These are phyloP conservation scores for Scrobipalpa atriplicella DNA, from an alignment of 2,888 invertebrate genomes.

Conservation along the genomic window DNA sequence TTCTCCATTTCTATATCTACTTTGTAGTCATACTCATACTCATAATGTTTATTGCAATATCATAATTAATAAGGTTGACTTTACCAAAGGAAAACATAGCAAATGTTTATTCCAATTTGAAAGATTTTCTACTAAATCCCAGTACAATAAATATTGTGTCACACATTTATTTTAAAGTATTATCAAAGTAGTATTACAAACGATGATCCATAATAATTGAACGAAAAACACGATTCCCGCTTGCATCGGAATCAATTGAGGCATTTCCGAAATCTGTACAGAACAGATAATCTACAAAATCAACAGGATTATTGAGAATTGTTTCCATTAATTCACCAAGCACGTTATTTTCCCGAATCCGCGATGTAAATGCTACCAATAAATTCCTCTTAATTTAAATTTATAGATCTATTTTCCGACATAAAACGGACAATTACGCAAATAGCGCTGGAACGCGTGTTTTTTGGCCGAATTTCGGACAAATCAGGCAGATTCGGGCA, in stretches of 20 bases:
- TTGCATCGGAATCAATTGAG: slow-evolving; percentile 14
- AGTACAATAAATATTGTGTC: background rate
- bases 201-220: slow-evolving; percentile 7
- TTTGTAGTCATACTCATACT: too few relatives aligned
- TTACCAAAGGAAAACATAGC: too few relatives aligned
- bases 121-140: background rate
- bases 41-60: too few relatives aligned
- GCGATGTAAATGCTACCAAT: slow-evolving; percentile 27
- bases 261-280: slow-evolving; percentile 18
- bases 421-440: slow-evolving; percentile 31
- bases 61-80: too few relatives aligned
- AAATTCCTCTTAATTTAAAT: slow-evolving; percentile 30
- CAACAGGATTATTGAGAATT: slow-evolving; percentile 27
- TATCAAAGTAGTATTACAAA: background rate
- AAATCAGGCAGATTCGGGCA: background rate
- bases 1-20: too few relatives aligned
- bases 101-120: too few relatives aligned
- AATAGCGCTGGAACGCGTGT: slow-evolving; percentile 23
- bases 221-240: slow-evolving; percentile 12
- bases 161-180: background rate
- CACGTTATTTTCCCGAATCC: slow-evolving; percentile 22
- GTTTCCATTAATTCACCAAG: slow-evolving; percentile 26
- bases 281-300: slow-evolving; percentile 25
- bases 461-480: slow-evolving; percentile 24
- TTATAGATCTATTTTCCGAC: slow-evolving; percentile 27